These are phyloP conservation scores for Caprella mutica DNA, from an alignment of 2,888 invertebrate species.

Conservation along the genomic window DNA sequence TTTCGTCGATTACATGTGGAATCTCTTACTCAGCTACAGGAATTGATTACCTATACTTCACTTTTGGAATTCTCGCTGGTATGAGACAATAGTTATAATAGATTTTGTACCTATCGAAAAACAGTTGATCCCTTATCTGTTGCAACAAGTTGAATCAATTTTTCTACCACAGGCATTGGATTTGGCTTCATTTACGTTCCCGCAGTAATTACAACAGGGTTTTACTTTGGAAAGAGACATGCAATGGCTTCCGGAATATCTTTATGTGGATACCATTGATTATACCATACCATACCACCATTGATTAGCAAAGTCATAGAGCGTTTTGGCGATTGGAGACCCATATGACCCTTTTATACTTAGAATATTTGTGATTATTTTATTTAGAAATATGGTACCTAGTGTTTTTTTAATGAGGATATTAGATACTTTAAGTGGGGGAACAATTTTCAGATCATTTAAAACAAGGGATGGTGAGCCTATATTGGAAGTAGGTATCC, in stretches of 20 bases:
- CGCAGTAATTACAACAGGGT: slow-evolving; percentile 86
- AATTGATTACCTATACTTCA: slow-evolving; percentile 61
- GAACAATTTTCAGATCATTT: no score
- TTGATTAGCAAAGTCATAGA: slow-evolving; percentile 55
- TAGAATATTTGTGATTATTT: no score
- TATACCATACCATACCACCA: slow-evolving; percentile 79
- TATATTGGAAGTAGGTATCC: no score
- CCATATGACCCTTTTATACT: slow-evolving; percentile 62
- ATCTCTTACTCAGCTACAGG: slow-evolving; percentile 59
- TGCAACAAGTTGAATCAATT: no score
- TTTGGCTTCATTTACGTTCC: slow-evolving; percentile 92
- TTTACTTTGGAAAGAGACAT: slow-evolving; percentile 92
- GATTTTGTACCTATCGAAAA: no score
- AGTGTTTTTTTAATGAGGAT: no score
- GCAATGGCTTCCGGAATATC: slow-evolving; percentile 92
- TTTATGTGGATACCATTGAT: slow-evolving; percentile 91
- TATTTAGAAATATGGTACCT: no score
- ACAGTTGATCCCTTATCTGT: no score
- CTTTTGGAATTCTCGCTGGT: slow-evolving; percentile 77
- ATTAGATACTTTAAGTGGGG: no score
- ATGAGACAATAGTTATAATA: no score
- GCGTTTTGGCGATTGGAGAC: no score
- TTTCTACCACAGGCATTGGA: slow-evolving; percentile 73
- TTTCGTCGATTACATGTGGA: slow-evolving; percentile 58
- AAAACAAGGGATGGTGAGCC: no score